Percentiles rank a stretch among this genome's conserved stretches.
Conservation (phyloP, 2,797 vertebrate species). For the Urophycis tenuis region DNA sequence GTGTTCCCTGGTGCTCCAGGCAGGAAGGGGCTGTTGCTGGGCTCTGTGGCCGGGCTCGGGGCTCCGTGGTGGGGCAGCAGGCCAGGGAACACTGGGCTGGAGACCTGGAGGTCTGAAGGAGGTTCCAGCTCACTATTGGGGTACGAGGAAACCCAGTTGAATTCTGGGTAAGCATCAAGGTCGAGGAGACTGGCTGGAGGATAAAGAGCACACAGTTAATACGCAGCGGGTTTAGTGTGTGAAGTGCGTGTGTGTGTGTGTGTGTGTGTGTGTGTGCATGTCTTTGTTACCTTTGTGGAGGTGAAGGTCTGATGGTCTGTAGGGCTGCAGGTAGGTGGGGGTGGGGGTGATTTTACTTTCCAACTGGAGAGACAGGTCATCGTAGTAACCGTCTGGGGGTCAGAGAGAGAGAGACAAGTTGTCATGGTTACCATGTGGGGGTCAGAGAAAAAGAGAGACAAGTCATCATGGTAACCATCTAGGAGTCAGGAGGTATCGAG, state of each 20-base stretch:
- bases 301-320: constrained; percentile 42
- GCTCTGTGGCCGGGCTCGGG: constrained; percentile 59
- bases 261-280: not conserved
- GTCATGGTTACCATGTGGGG: constrained; percentile 74
- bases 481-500: too few species aligned
- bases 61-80: constrained; percentile 59
- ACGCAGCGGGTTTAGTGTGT: not conserved
- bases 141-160: constrained; percentile 68
- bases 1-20: constrained; percentile 39
- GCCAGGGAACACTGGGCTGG: constrained; percentile 65
- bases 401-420: constrained; percentile 69
- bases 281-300: constrained; percentile 60
- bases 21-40: constrained; percentile 57
- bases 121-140: constrained; percentile 58
- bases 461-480: not conserved
- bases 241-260: not conserved
- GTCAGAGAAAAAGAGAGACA: constrained; percentile 50
- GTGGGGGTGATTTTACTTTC: constrained; percentile 61
- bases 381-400: constrained; percentile 71
- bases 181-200: constrained; percentile 62
- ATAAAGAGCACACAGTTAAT: not conserved
- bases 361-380: constrained; percentile 79
- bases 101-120: constrained; percentile 58
- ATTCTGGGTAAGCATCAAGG: constrained; percentile 70
- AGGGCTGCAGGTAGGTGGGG: constrained; percentile 44